Base-by-base conservation (phyloP, 2,888 invertebrate genomes). In the Zaprionus obscuricornis region DNA sequence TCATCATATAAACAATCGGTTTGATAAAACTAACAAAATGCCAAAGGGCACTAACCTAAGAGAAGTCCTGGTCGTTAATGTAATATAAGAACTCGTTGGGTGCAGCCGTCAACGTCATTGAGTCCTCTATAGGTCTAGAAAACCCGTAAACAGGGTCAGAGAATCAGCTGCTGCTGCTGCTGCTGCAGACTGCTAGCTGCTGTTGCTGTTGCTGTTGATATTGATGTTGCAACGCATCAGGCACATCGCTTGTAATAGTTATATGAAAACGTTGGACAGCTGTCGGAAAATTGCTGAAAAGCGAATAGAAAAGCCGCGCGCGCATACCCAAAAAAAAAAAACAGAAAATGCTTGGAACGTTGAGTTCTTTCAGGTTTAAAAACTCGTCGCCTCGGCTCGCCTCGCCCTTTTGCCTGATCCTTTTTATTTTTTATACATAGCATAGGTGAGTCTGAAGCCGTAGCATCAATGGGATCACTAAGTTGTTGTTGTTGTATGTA, bases 241-340 rank as follows among this genome's bases (percentile, higher is more conserved):
- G 33, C 49, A 59, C 57, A 74, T 43, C n/a, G n/a, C n/a, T n/a
- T 60, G 58, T 59, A 66, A 71, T 77, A 72, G n/a, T n/a, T n/a
- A n/a, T n/a, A 76, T 74, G 74, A 66, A 62, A 66, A 72, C 73
- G 75, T 70, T 22, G 75, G 83, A 78, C 78, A 79, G 78, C 78
- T 79, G 78, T 79, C 79, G 82, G 56, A 56, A 67, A 79, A 70
- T 70, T 82, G 78, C 59, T 75, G 83, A 79, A 79, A 78, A 75
- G 64, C 78, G 78, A 78, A 52, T 78, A n/a, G 78, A 75, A 78
- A 79, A 78, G 83, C 78, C 63, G 79, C 75, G 72, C 64, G 62
- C 63, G 56, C 68, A 65, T 62, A 33, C 2, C 13, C 17, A 27
- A n/a, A n/a, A n/a, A n/a, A n/a, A n/a, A n/a, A n/a, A n/a, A n/a